phyloP scores from a whole-genome alignment of 1,140 invertebrate genomes.

The Drosophila mayri region DNA sequence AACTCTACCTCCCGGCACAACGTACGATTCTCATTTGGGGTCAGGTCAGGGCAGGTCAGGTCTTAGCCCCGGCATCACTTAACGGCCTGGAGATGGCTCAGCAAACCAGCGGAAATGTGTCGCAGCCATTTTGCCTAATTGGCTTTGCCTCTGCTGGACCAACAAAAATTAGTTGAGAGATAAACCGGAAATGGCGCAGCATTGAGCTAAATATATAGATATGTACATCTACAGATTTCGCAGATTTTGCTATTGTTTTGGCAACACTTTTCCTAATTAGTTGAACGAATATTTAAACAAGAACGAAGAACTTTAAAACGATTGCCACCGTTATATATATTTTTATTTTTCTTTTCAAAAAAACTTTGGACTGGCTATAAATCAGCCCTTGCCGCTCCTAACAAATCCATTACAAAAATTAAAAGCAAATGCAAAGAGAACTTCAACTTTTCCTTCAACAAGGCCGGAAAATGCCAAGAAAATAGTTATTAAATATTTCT shows the following conservation, averaged over 20 bases:
- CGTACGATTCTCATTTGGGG: background rate
- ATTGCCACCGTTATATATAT: slow-evolving; percentile 28
- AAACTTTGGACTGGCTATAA: slow-evolving; percentile 64
- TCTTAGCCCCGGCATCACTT: slow-evolving; percentile 34
- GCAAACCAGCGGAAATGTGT: slow-evolving; percentile 80
- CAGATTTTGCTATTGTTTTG: slow-evolving; percentile 33
- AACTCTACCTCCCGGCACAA: background rate
- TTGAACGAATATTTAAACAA: slow-evolving; percentile 69
- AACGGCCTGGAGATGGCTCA: slow-evolving; percentile 26
- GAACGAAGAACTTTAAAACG: slow-evolving; percentile 60
- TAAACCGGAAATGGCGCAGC: slow-evolving; percentile 81
- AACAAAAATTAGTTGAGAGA: slow-evolving; percentile 42
- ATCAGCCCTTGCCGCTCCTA: slow-evolving; percentile 52
- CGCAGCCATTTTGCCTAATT: slow-evolving; percentile 82
- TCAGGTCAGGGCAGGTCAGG: slow-evolving; percentile 25
- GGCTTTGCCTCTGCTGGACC: slow-evolving; percentile 62
- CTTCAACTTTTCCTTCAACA: slow-evolving; percentile 31
- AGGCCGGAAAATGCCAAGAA: slow-evolving; percentile 26
- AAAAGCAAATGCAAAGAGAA: slow-evolving; percentile 70
- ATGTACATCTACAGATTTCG: slow-evolving; percentile 21
- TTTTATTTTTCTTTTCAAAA: slow-evolving; percentile 36
- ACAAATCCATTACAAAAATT: slow-evolving; percentile 79
- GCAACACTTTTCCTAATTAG: slow-evolving; percentile 80
- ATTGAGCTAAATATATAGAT: slow-evolving; percentile 54
- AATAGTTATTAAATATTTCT: slow-evolving; percentile 82